Percentiles rank a stretch among this genome's conserved stretches.
Evolutionary conservation across 2,888 invertebrate genomes (phyloP).

Genomic region (Andrena dorsata): DNA sequence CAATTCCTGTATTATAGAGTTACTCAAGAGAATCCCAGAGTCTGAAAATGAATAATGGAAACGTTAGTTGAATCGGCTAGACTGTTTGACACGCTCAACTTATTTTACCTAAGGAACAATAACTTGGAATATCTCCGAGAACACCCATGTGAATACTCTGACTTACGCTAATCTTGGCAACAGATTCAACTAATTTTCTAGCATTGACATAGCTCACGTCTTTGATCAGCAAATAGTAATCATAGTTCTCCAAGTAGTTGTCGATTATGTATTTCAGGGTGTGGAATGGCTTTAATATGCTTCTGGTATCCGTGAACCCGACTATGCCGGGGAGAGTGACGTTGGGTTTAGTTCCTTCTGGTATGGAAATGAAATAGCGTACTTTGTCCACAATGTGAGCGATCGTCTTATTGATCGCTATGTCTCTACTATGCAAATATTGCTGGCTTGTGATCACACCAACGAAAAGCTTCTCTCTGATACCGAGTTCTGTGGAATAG

Average conservation of each 20-base stretch:
- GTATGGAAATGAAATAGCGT: slow-evolving; percentile 90
- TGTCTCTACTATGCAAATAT: slow-evolving; percentile 90
- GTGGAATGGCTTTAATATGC: slow-evolving; percentile 93
- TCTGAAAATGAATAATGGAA: slow-evolving; percentile 86
- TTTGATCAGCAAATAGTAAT: slow-evolving; percentile 95
- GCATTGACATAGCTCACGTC: slow-evolving; percentile 95
- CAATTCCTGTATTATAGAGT: slow-evolving; percentile 93
- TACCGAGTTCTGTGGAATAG: slow-evolving; percentile 97
- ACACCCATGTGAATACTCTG: slow-evolving; percentile 94
- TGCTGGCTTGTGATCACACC: slow-evolving; percentile 93
- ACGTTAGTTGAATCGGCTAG: neutral
- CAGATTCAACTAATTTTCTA: slow-evolving; percentile 89
- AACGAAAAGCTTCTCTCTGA: slow-evolving; percentile 94
- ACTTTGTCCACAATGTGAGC: slow-evolving; percentile 93
- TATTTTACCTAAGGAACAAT: slow-evolving; percentile 89
- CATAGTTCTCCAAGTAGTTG: slow-evolving; percentile 95
- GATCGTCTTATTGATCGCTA: slow-evolving; percentile 95
- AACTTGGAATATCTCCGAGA: slow-evolving; percentile 87
- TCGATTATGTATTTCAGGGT: slow-evolving; percentile 95
- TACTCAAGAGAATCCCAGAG: slow-evolving; percentile 94
- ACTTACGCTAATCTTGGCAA: slow-evolving; percentile 92
- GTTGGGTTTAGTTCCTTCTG: slow-evolving; percentile 86
- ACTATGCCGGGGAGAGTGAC: slow-evolving; percentile 90
- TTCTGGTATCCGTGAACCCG: slow-evolving; percentile 93
- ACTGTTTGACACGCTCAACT: slow-evolving; percentile 45